phyloP scores from a whole-genome alignment of 2,113 vertebrate species.

The Hippoglossus stenolepis region DNA sequence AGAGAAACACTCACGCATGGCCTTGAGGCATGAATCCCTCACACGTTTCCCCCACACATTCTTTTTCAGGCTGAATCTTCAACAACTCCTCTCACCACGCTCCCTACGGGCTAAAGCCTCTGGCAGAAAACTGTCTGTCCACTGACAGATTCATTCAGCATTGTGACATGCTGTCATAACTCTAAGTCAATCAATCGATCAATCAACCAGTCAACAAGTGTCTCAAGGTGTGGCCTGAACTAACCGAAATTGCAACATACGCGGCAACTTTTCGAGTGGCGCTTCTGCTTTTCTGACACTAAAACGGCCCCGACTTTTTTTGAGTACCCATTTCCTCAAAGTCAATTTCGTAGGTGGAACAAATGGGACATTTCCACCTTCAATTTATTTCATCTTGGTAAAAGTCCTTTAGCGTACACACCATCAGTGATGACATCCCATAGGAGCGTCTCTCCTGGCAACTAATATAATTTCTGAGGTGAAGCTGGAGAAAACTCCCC shows the following conservation, averaged over 20 bases:
- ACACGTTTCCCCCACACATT: constrained; percentile 52
- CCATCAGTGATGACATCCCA: constrained; percentile 70
- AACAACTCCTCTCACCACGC: constrained; percentile 60
- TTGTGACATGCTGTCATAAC: constrained; percentile 53
- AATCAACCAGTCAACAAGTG: constrained; percentile 42
- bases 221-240: background rate
- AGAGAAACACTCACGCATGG: constrained; percentile 61
- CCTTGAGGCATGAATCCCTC: constrained; percentile 72
- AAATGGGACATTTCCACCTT: constrained; percentile 68
- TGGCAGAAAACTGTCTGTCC: constrained; percentile 73
- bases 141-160: constrained; percentile 60
- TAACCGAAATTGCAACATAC: constrained; percentile 20
- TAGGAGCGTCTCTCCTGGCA: constrained; percentile 69
- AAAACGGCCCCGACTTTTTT: constrained; percentile 25
- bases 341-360: constrained; percentile 60
- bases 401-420: constrained; percentile 61
- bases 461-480: constrained; percentile 77
- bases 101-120: constrained; percentile 67
- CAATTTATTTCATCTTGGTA: constrained; percentile 63
- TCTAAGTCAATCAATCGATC: constrained; percentile 47
- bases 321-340: constrained; percentile 55
- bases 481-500: constrained; percentile 58
- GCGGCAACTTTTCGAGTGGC: constrained; percentile 25
- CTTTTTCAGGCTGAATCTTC: constrained; percentile 56
- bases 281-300: constrained; percentile 21